Percentiles rank a stretch among this genome's conserved stretches.
Evolutionary conservation across 2,888 invertebrate genomes (phyloP).

Genomic region (Melanchra persicariae): DNA sequence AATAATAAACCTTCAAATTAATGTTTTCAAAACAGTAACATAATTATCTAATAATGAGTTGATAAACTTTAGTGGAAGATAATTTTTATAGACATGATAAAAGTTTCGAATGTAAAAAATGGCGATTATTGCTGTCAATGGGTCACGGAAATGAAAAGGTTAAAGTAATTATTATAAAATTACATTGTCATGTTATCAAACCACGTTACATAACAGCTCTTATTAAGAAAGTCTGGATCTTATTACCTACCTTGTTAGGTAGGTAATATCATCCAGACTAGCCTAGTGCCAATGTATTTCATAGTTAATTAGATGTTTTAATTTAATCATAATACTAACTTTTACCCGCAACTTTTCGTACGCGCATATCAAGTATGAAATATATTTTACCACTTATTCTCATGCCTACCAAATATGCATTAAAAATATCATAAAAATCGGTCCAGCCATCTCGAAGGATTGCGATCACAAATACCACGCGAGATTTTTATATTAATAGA

Average conservation of each 20-base stretch:
- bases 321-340: background rate
- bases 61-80: slow-evolving; percentile 36
- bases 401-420: too few relatives aligned
- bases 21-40: slow-evolving; percentile 26
- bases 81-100: slow-evolving; percentile 24
- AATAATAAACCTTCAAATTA: slow-evolving; percentile 5
- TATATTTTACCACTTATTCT: too few relatives aligned
- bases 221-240: background rate
- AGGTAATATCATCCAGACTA: too few relatives aligned
- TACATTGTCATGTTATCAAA: slow-evolving; percentile 23
- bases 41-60: slow-evolving; percentile 21
- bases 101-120: slow-evolving; percentile 1
- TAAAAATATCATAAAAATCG: too few relatives aligned
- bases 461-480: too few relatives aligned
- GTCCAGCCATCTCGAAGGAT: too few relatives aligned
- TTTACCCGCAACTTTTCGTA: too few relatives aligned
- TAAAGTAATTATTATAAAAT: slow-evolving; percentile 30
- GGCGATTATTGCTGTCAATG: slow-evolving; percentile 9
- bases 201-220: slow-evolving; percentile 16
- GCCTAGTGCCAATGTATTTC: too few relatives aligned
- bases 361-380: too few relatives aligned
- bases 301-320: background rate
- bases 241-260: background rate
- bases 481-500: too few relatives aligned
- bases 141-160: slow-evolving; percentile 41